Evolutionary conservation across 2,113 vertebrate genomes (phyloP).

Genomic region (Indicator indicator): DNA sequence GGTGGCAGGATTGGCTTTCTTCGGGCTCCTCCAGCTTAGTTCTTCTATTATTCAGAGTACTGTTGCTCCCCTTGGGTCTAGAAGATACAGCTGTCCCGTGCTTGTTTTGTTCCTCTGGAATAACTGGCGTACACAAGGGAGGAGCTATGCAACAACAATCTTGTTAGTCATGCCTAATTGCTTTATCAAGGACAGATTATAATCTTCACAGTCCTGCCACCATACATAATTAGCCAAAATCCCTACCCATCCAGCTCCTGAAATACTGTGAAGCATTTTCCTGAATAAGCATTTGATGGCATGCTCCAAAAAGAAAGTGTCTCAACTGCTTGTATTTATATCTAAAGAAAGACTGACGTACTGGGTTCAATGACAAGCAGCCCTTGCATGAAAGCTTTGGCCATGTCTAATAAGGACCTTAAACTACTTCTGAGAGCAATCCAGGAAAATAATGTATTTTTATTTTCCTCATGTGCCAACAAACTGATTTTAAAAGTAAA

Average conservation of each 20-base stretch:
- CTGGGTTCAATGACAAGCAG: neutral
- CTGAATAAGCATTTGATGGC: neutral
- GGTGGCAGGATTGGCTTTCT: neutral
- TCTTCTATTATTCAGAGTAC: neutral
- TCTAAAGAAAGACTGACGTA: neutral
- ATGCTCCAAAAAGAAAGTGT: neutral
- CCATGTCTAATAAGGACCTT: neutral
- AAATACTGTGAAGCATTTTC: neutral
- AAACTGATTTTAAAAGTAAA: neutral
- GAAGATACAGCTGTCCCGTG: neutral
- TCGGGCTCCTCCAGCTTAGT: neutral
- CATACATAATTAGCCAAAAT: neutral
- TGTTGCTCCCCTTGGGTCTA: neutral
- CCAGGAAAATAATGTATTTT: neutral
- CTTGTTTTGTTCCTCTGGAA: neutral
- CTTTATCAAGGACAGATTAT: neutral
- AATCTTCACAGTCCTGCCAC: neutral
- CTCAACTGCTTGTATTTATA: neutral
- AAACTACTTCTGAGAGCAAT: neutral
- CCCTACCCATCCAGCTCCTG: neutral
- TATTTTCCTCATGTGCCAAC: neutral
- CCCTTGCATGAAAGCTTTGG: neutral
- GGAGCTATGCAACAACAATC: neutral
- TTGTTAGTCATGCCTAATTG: neutral
- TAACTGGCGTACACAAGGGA: neutral